Conservation (phyloP, 1,140 invertebrate species). For the Saccostrea echinata region DNA sequence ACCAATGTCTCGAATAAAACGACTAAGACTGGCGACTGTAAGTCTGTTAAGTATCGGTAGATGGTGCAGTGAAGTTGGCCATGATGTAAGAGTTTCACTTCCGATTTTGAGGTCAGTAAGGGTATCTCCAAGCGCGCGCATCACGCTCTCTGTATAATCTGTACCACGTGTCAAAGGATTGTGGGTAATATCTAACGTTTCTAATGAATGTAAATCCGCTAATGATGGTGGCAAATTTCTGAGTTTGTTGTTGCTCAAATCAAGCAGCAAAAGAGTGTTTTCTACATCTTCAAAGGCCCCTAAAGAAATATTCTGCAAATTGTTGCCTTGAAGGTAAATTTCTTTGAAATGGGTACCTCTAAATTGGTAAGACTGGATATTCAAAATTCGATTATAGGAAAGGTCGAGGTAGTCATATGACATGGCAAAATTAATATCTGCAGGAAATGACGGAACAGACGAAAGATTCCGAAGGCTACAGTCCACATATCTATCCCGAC, state of each 20-base stretch:
- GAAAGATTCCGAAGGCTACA: not conserved
- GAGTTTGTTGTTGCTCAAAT: slow-evolving; percentile 46
- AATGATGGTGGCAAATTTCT: slow-evolving; percentile 22
- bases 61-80: slow-evolving; percentile 45
- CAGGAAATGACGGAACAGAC: not conserved
- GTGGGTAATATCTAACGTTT: slow-evolving; percentile 40
- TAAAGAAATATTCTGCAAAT: not conserved
- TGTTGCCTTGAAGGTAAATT: not conserved
- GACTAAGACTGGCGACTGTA: slow-evolving; percentile 26
- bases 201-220: not conserved
- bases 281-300: not conserved
- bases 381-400: not conserved
- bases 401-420: slow-evolving; percentile 6
- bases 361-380: not conserved
- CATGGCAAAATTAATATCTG: not conserved
- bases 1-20: not conserved
- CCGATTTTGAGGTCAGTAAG: slow-evolving; percentile 44
- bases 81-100: not conserved
- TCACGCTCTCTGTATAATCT: slow-evolving; percentile 14
- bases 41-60: slow-evolving; percentile 44
- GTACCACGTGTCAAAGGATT: not conserved
- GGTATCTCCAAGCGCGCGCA: slow-evolving; percentile 50
- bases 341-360: not conserved
- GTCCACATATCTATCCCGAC: slow-evolving; percentile 10
- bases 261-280: slow-evolving; percentile 15